Percentiles rank a stretch among this genome's conserved stretches.
Conservation (phyloP, 1,140 invertebrate genomes). For the Apis laboriosa region DNA sequence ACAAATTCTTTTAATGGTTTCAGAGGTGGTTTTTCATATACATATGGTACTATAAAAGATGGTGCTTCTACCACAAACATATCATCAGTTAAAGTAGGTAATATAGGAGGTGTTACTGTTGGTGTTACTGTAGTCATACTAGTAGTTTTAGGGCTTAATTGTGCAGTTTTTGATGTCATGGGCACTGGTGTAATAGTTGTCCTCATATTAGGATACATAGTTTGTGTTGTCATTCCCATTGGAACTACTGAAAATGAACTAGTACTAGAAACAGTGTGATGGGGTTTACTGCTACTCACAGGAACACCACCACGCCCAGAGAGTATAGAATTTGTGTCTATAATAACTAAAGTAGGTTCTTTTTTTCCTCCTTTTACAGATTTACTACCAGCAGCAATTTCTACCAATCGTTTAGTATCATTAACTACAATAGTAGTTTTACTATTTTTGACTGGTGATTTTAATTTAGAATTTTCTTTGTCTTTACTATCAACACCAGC, state of each 20-base stretch:
- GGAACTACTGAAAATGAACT: slow-evolving; percentile 79
- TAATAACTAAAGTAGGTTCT: slow-evolving; percentile 89
- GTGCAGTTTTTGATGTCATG: slow-evolving; percentile 73
- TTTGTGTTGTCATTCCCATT: slow-evolving; percentile 81
- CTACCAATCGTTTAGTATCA: slow-evolving; percentile 87
- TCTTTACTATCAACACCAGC: slow-evolving; percentile 79
- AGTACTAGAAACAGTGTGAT: slow-evolving; percentile 71
- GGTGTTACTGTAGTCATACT: slow-evolving; percentile 77
- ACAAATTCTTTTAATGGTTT: slow-evolving; percentile 90
- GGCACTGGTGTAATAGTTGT: slow-evolving; percentile 83
- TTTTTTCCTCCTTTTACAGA: slow-evolving; percentile 83
- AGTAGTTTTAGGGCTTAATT: slow-evolving; percentile 66
- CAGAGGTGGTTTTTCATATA: slow-evolving; percentile 93
- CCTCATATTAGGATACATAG: slow-evolving; percentile 83
- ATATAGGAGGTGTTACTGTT: slow-evolving; percentile 80
- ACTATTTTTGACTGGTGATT: slow-evolving; percentile 77
- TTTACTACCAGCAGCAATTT: slow-evolving; percentile 84
- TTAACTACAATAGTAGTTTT: slow-evolving; percentile 86
- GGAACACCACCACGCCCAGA: slow-evolving; percentile 84
- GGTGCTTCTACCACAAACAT: slow-evolving; percentile 95
- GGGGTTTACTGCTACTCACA: slow-evolving; percentile 74
- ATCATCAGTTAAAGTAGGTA: slow-evolving; percentile 91
- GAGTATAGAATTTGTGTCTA: slow-evolving; percentile 88
- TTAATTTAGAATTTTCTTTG: slow-evolving; percentile 76
- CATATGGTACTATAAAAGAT: slow-evolving; percentile 95